These are phyloP conservation scores for Boulengeromyrus knoepffleri DNA, from an alignment of 2,113 vertebrate species.

Conservation along the genomic window DNA sequence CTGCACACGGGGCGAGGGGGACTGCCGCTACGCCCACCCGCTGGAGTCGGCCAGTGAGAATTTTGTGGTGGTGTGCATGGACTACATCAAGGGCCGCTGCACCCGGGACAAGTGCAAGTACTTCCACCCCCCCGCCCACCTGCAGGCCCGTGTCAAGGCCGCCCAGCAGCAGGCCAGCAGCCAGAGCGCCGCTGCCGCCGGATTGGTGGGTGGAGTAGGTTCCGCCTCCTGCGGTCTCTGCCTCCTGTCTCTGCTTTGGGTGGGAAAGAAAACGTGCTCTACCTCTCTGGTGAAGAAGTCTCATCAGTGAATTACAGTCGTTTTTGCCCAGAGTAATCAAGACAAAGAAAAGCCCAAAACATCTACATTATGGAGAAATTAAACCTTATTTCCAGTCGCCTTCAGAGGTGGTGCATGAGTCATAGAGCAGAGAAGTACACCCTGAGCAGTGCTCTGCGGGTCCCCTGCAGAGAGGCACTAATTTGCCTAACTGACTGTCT, in stretches of 20 bases:
- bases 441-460: neutral
- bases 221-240: neutral
- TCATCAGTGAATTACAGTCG: neutral
- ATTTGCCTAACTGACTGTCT: neutral
- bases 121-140: conserved; percentile 93
- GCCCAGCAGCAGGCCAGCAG: conserved; percentile 86
- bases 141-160: conserved; percentile 97
- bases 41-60: conserved; percentile 88
- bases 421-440: neutral
- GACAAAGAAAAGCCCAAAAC: neutral
- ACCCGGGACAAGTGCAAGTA: conserved; percentile 98
- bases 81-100: conserved; percentile 98
- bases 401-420: neutral
- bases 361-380: neutral
- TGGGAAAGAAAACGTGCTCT: neutral
- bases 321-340: neutral
- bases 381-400: neutral
- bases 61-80: conserved; percentile 97
- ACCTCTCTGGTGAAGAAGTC: too few species aligned
- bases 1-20: conserved; percentile 93
- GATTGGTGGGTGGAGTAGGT: conserved; percentile 71
- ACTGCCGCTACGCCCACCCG: conserved; percentile 96
- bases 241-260: neutral
- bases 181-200: conserved; percentile 66
- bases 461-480: neutral